Conservation (phyloP, 2,113 vertebrate species). For the Pachypanchax playfairii region DNA sequence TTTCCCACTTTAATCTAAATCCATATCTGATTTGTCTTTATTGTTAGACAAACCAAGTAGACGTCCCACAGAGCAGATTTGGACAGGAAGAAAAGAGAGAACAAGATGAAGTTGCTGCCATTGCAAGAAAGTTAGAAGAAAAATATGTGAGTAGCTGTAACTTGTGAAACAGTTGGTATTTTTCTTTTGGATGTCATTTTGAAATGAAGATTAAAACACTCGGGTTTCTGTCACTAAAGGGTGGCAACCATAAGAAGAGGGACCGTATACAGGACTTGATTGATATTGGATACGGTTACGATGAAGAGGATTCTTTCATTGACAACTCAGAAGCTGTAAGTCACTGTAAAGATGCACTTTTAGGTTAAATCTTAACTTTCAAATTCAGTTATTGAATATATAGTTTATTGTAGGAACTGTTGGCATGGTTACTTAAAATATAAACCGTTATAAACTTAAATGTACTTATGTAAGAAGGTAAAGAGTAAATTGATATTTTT, state of each 20-base stretch:
- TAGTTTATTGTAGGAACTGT: too few relatives aligned
- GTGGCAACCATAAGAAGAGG: constrained; percentile 81
- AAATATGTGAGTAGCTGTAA: constrained; percentile 85
- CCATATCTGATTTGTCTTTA: background rate
- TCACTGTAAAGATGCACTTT: constrained; percentile 24
- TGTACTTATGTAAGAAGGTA: too few relatives aligned
- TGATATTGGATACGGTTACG: constrained; percentile 95
- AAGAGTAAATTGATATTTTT: too few relatives aligned
- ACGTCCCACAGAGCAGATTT: constrained; percentile 62
- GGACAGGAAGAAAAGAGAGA: constrained; percentile 77
- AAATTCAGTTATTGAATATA: too few relatives aligned
- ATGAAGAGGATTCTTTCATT: constrained; percentile 96
- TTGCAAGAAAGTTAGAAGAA: constrained; percentile 86
- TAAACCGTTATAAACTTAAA: too few relatives aligned
- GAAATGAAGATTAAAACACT: background rate
- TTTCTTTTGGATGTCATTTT: background rate
- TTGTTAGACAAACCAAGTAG: constrained; percentile 26
- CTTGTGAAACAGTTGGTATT: background rate
- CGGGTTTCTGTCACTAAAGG: constrained; percentile 72
- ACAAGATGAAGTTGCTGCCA: constrained; percentile 80
- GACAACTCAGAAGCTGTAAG: constrained; percentile 98
- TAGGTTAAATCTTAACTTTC: background rate
- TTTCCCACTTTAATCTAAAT: background rate
- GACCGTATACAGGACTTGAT: constrained; percentile 93
- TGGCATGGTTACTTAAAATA: too few relatives aligned